Base-by-base conservation (phyloP, 2,797 vertebrate species). In the Basileuterus tristriatus region DNA sequence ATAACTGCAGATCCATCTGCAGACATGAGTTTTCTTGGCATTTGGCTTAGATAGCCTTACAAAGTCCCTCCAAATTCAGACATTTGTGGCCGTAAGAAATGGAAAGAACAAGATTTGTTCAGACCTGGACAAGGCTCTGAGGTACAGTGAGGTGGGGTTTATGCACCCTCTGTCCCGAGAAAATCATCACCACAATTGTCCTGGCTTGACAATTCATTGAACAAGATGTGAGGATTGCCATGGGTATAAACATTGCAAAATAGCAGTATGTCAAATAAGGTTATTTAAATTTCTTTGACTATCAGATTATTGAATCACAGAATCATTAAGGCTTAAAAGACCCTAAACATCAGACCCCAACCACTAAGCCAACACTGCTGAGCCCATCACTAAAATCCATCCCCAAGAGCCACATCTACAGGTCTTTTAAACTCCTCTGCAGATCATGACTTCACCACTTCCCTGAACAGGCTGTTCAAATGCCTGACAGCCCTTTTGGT, bases 11-110 rank as follows among this genome's bases (percentile, higher is more conserved):
- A 96, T 94, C 88, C 76, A 64, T 77, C 52, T 93, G 27, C 56
- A 58, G 77, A 94, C 55, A 85, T 27, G 59, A 95, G 52, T 65
- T 52, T 94, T 80, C 70, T 81, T 93, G 87, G 87, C 68, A 91
- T 41, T 67, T 93, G 62, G 46, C 39, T 87, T 47, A 86, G 41
- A 30, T 8, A 78, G 55, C 18, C 12, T 80, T 58, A 80, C 20
- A 50, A 75, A 36, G 16, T 60, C 36, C 20, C 50, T 72, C 27
- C 70, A 87, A 85, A 89, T 60, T 47, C 9, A 29, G 17, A 39
- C 18, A 59, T 20, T 30, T 68, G 11, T 10, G 19, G 26, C 59
- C 85, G 58, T 21, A 78, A 94, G 47, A 80, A 85, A 34, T 19
- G 1, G 2, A 60, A 93, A 43, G 43, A 87, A 52, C 22, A 85